phyloP scores from a whole-genome alignment of 1,140 invertebrate species.

The Papilio dardanus region DNA sequence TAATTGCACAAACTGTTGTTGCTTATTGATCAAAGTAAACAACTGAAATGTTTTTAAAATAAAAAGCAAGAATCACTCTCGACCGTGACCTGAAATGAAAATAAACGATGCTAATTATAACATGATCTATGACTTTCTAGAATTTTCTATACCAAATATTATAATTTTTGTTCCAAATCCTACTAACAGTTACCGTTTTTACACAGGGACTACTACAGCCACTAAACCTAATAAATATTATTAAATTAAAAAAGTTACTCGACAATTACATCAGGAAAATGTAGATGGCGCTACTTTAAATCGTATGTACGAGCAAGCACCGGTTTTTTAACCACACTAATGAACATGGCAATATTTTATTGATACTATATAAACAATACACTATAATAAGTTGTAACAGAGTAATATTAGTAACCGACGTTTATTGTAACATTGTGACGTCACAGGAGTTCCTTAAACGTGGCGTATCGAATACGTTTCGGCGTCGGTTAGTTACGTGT shows the following conservation, averaged over 20 bases:
- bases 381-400: not conserved
- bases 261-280: no score
- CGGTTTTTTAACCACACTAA: no score
- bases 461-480: slow-evolving; percentile 76
- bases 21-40: not conserved
- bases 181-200: no score
- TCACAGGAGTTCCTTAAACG: slow-evolving; percentile 61
- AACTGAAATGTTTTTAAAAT: not conserved
- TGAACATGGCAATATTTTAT: no score
- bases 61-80: not conserved
- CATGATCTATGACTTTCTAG: not conserved
- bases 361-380: no score
- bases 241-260: no score
- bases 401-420: no score
- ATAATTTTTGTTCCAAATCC: no score
- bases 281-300: no score
- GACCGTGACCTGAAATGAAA: not conserved
- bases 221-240: no score
- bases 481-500: slow-evolving; percentile 71
- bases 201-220: no score
- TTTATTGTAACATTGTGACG: slow-evolving; percentile 43
- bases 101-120: not conserved
- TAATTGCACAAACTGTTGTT: slow-evolving; percentile 6
- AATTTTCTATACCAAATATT: not conserved
- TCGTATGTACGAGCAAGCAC: no score